Evolutionary conservation across 2,113 vertebrate species (phyloP), one percentile per base, ranked within the genome.

Genomic region (Tor tambroides): DNA sequence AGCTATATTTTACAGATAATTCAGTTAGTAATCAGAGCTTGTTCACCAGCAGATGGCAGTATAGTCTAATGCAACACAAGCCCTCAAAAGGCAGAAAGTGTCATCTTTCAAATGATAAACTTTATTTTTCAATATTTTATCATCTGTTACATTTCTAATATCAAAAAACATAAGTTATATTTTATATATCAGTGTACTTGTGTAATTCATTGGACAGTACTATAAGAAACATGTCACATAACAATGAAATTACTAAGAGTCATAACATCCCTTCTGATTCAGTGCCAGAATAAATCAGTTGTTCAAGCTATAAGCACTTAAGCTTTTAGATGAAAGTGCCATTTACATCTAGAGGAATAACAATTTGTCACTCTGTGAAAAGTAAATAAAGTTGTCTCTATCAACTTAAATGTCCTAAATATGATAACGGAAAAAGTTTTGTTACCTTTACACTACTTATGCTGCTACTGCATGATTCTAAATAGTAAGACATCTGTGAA

Each of bases 31-130:
- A 30, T 56, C 59, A 38, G 30, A 63, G n/a, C 7, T 5, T 82
- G 10, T 59, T 32, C 30, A 82, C 86, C 89, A 84, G 89, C 2
- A 89, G 89, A 89, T 85, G 86, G 86, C 89, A 88, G 80, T 84
- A 88, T 15, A 89, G 84, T 28, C 32, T 86, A 80, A 63, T 41
- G 35, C 17, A 81, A 61, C 7, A 6, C 21, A 8, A 12, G 54
- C 21, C 23, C 8, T 17, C 35, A 21, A 35, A 67, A 46, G 19
- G 12, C 56, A 61, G 5, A 32, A 80, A 38, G 21, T 14, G 28
- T 7, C 15, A 26, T 32, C 15, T 46, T 26, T 0, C 12, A 19
- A 46, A 8, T 49, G 14, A 83, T 49, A 8, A 38, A 67, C 9
- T 30, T 63, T 5, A 74, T 75, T 38, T 26, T 43, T 75, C 72